A percentile compares a stretch with the other conserved stretches of the same genome.
Conservation (phyloP, 2,113 vertebrate genomes). For the Gymnarchus niloticus region DNA sequence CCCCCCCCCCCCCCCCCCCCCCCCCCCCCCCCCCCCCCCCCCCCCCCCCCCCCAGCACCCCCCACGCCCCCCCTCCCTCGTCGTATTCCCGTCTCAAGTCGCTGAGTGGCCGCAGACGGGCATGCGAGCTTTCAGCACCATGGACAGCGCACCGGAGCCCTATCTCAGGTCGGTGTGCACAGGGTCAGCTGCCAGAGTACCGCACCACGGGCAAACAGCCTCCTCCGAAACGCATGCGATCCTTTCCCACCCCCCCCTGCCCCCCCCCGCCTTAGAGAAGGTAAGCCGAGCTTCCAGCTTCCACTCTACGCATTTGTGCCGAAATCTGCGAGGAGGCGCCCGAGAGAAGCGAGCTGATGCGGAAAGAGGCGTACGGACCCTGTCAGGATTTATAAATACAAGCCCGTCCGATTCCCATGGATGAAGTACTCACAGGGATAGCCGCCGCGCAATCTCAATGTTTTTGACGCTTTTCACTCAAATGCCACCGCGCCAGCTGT, state of each 20-base stretch:
- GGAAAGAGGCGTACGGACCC: slow-evolving; percentile 41
- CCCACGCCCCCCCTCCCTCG: not conserved
- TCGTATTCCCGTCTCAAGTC: slow-evolving; percentile 34
- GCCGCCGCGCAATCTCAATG: slow-evolving; percentile 5
- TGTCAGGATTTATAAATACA: slow-evolving; percentile 20
- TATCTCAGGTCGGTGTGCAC: not conserved
- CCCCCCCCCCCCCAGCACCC: too few species aligned
- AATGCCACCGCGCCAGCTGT: slow-evolving; percentile 5
- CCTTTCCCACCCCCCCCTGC: not conserved
- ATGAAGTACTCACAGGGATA: not conserved
- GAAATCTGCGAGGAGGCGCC: slow-evolving; percentile 29
- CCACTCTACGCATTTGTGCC: slow-evolving; percentile 10
- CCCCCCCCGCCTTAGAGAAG: not conserved
- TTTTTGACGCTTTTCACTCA: not conserved
- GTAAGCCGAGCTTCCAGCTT: not conserved
- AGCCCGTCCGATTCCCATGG: slow-evolving; percentile 12
- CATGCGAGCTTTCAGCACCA: slow-evolving; percentile 21
- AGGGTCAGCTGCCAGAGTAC: not conserved
- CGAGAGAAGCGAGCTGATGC: slow-evolving; percentile 45
- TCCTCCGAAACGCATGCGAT: not conserved
- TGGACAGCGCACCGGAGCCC: slow-evolving; percentile 16
- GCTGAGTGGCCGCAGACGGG: slow-evolving; percentile 39
- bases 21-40: too few species aligned
- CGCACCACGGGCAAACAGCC: not conserved
- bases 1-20: slow-evolving; percentile 19